Base-by-base conservation (phyloP, 2,888 invertebrate species). In the Taenaris catops region DNA sequence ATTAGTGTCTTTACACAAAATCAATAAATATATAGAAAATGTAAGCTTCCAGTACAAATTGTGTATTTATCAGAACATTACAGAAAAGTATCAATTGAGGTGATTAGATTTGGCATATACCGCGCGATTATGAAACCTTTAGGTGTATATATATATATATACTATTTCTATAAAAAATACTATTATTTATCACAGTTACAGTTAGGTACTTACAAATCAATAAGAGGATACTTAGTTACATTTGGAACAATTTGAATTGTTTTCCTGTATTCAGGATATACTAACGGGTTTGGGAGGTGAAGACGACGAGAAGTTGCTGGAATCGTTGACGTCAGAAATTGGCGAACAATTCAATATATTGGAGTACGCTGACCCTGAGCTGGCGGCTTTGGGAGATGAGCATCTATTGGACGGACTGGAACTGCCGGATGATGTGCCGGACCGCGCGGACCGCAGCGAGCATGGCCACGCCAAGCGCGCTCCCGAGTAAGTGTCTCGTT, bases 281-380 rank as follows among this genome's bases (percentile, higher is more conserved):
- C 84, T 96, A 20, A 94, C 93, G 21, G 95, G 94, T 8, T 84
- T 96, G 24, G 94, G 93, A 2, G 94, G 95, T 34, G 96, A 96
- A 49, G 96, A 96, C 58, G 96, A 96, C 60, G 94, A 95, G 55
- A 96, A 96, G 58, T 87, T 96, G 21, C 84, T 96, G 11, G 89
- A 89, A 48, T 90, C 90, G 1, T 63, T 90, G 20, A 81, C 88
- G 58, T 94, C 94, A n/a, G 95, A 95, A 79, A 94, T 96, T 89
- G 96, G 96, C 2, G 93, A 95, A 42, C 97, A 97, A 83, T 98
- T 98, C 76, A 97, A 98, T 71, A 96, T 98, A 58, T 79, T 98
- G 46, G 96, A 97, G 72, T 98, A 97, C 71, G 97, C 96, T 0
- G 97, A 98, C 87, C 96, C 97, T 0, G 97, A 97, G 74, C 81